Base-by-base conservation (phyloP, 2,888 invertebrate genomes). In the Hecatera dysodea region DNA sequence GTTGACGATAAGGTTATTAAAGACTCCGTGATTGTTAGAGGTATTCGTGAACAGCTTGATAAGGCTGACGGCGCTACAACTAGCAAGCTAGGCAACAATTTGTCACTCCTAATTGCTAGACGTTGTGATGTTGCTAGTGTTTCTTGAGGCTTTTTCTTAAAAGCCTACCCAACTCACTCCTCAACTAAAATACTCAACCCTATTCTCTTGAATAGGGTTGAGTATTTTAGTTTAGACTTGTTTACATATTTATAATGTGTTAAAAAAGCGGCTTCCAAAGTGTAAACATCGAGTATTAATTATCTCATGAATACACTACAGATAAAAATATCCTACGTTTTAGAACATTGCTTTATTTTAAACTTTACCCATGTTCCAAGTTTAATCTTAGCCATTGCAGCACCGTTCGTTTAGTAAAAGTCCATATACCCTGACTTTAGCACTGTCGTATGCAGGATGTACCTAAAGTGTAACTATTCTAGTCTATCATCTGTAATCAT, bases 1-100 rank as follows among this genome's bases (percentile, higher is more conserved):
- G 55, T 6, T n/a, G 69, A 56, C 46, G 74, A 53, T 62, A 55
- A 73, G 22, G 19, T 60, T 42, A 59, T n/a, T 36, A 44, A 72
- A 57, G 50, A 66, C 50, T 12, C 44, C 12, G 36, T 5, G 17
- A 39, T 9, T 29, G 44, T 57, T 22, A 56, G 17, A 42, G 48
- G 24, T 72, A 56, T 64, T 64, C 27, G 48, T 50, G 48, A 65
- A 72, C 19, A 65, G 42, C 33, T 65, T 57, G 33, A 42, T 64
- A 64, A 64, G 48, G 27, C 64, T 72, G 72, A 65, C 36, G 44
- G 27, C 22, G 27, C 12, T 36, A 56, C 12, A 22, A 56, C 39
- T 56, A 27, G 56, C 1, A 8, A 56, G 15, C 27, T 56, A 15
- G 6, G 12, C 19, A 42, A 50, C 39, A 11, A 67, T 73, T 55